Base-by-base conservation (phyloP, 2,797 vertebrate genomes). In the Crocidura indochinensis region DNA sequence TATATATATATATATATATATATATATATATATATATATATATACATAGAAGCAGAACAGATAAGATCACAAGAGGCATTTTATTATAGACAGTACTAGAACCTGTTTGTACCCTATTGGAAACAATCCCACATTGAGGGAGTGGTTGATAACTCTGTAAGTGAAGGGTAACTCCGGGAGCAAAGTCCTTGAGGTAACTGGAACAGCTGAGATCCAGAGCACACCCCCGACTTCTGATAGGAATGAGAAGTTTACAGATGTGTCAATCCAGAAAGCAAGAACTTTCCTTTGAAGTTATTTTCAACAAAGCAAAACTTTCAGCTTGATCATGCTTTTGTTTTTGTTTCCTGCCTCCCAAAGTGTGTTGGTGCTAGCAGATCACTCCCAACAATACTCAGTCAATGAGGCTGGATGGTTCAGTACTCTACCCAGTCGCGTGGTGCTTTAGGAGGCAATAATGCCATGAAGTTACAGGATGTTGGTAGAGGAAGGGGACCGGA, bases 121-220 rank as follows among this genome's bases (percentile, higher is more conserved):
- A 65, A 92, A 91, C 75, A 26, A 80, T 84, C 68, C 74, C 47
- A 72, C 62, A 64, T 27, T 47, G 22, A 68, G 62, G 31, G 51
- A 31, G 29, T 49, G 79, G 51, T 53, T 84, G 62, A 71, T 69
- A 90, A 83, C 27, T 29, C n/a, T n/a, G n/a, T 10, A 78, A 17
- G 24, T 27, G 47, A 26, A 15, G 11, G 22, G 31, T 60, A 72
- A 78, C 22, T 69, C 49, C 51, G 67, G 44, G 90, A 90, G 51
- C 91, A 72, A 90, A 84, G 84, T 87, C 84, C 83, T 67, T 31
- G 24, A 49, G 8, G 53, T 44, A 5, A 1, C 12, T 71, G 69
- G 53, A 64, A 53, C 44, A 24, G 7, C 53, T 71, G 19, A 53
- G 24, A 49, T 75, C 69, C 69, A 31, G 47, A 31, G 22, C 17